Evolutionary conservation across 2,797 vertebrate species (phyloP).

Genomic region (Bradypodion ventrale): DNA sequence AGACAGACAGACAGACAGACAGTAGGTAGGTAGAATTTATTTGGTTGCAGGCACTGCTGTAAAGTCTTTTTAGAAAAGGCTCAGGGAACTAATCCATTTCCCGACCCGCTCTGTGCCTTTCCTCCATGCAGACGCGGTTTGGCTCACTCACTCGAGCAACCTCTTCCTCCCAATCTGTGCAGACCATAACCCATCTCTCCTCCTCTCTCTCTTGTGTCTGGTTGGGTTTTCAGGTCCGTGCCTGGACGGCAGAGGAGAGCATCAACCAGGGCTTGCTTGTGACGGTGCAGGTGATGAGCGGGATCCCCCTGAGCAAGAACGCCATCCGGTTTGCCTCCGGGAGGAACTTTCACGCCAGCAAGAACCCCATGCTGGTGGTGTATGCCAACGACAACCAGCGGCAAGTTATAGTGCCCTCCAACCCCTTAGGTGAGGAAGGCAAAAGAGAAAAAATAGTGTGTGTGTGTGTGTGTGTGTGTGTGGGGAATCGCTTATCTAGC

Average conservation of each 20-base stretch:
- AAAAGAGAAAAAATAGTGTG: rapidly evolving
- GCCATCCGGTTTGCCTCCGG: constrained; percentile 82
- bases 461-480: too few species aligned
- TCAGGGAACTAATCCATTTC: too few species aligned
- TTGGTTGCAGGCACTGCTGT: too few species aligned
- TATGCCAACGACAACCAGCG: constrained; percentile 88
- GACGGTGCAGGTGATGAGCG: constrained; percentile 73
- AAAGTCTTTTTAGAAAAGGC: too few species aligned
- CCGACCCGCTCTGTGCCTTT: too few species aligned
- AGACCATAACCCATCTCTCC: rapidly evolving
- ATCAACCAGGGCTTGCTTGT: constrained; percentile 86
- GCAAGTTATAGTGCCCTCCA: constrained; percentile 60
- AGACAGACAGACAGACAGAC: too few species aligned
- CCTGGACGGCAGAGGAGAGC: constrained; percentile 82
- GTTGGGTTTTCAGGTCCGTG: constrained; percentile 78
- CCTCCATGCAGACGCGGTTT: background rate
- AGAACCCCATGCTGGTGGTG: constrained; percentile 91
- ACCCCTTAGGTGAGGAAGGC: constrained; percentile 71
- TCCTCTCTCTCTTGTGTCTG: too few species aligned
- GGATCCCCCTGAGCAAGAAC: constrained; percentile 71
- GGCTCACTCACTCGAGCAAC: background rate
- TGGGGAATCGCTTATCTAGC: too few species aligned
- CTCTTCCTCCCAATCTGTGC: background rate
- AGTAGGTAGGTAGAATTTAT: too few species aligned
- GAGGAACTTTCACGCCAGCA: constrained; percentile 85